Evolutionary conservation across 2,797 vertebrate species (phyloP), one percentile per base, ranked within the genome.

Genomic region (Notolabrus celidotus): DNA sequence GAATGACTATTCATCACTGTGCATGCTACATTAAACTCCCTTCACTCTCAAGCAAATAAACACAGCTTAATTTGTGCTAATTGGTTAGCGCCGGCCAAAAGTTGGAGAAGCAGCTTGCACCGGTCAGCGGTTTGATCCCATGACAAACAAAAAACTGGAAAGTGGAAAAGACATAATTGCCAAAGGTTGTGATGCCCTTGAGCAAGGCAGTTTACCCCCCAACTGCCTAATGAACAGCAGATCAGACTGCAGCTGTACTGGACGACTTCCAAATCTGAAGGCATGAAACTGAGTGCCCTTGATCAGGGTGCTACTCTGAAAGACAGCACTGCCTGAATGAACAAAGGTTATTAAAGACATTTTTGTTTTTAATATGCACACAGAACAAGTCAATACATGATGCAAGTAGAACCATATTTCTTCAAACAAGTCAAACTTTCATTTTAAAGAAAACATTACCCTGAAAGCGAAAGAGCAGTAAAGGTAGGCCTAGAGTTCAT

Each of bases 141-240:
- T 33, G 23, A 45, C 17, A 34, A 53, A 51, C 17, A 31, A 45
- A 50, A 42, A 38, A 27, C 9, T 25, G 4, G 20, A 59, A 47
- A 55, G 29, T n/a, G 1, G 54, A 54, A 38, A 29, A 61, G 39
- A 14, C 12, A 36, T 4, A 4, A 7, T 52, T 27, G 34, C 2
- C 33, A 45, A 25, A 33, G 15, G 19, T 2, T 39, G 15, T 11
- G 14, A 8, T 53, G 45, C 41, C 53, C 31, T 69, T 43, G n/a
- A 58, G 56, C 29, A 47, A 63, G 49, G 50, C 31, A 39, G 1
- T 65, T 49, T n/a, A 64, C 60, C 53, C 47, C 22, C 47, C 25
- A 29, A 31, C 45, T 36, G 38, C 25, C 58, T 33, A n/a, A 2
- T 63, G 31, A 47, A 3, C 20, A 51, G 22, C 27, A 42, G n/a